A percentile compares a stretch with the other conserved stretches of the same genome.
phyloP scores from a whole-genome alignment of 2,113 vertebrate species.

The Corythoichthys haematopterus region DNA sequence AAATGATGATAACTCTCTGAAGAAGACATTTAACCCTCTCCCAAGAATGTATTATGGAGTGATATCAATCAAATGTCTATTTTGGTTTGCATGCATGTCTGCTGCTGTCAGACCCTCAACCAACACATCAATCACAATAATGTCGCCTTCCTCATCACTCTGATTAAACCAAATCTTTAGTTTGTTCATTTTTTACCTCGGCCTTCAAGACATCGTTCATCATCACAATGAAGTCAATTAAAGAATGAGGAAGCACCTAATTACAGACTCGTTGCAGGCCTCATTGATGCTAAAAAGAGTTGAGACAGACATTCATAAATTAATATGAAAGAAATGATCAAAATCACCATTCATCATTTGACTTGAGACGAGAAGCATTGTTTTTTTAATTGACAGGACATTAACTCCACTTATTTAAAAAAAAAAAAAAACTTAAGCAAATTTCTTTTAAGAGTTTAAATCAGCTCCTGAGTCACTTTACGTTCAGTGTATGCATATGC shows the following conservation, averaged over 20 bases:
- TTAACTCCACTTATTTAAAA: neutral
- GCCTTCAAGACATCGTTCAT: neutral
- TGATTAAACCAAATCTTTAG: constrained; percentile 14
- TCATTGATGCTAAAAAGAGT: neutral
- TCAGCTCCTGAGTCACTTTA: neutral
- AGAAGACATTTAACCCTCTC: constrained; percentile 33
- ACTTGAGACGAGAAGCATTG: neutral
- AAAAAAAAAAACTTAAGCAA: neutral
- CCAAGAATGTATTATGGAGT: constrained; percentile 19
- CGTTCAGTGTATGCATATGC: neutral
- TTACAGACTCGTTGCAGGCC: neutral
- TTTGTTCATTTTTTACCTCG: constrained; percentile 7
- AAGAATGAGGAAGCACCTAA: neutral
- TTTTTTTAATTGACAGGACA: neutral
- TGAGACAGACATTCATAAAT: neutral
- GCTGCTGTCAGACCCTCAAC: constrained; percentile 22
- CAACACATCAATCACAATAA: constrained; percentile 41
- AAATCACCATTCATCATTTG: neutral
- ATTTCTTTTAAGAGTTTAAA: neutral
- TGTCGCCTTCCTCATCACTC: constrained; percentile 4
- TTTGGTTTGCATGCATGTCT: constrained; percentile 28
- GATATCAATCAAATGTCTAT: constrained; percentile 44
- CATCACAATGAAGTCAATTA: constrained; percentile 1
- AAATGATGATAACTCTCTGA: constrained; percentile 35
- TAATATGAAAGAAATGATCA: neutral